These are phyloP conservation scores for Microcaecilia unicolor DNA, from an alignment of 2,797 vertebrate genomes.

Conservation along the genomic window DNA sequence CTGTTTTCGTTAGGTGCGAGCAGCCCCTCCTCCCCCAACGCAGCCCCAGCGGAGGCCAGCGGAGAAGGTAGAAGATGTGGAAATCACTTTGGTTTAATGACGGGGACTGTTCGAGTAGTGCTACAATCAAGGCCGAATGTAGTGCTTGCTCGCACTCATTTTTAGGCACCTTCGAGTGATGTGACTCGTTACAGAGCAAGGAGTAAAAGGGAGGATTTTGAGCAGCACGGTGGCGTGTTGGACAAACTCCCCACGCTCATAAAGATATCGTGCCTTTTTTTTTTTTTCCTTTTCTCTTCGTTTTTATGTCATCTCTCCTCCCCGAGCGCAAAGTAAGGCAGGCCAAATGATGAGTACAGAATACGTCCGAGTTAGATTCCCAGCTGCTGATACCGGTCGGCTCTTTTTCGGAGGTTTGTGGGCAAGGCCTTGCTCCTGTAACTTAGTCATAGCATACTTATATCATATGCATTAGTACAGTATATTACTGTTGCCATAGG, in stretches of 20 bases:
- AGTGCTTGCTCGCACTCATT: constrained; percentile 34
- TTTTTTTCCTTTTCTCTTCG: constrained; percentile 35
- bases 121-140: constrained; percentile 47
- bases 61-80: constrained; percentile 94
- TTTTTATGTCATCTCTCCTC: constrained; percentile 35
- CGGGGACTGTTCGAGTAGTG: constrained; percentile 6
- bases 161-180: constrained; percentile 64
- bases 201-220: constrained; percentile 25
- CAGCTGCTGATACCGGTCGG: background rate
- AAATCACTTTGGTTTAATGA: constrained; percentile 89
- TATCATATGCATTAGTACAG: constrained; percentile 86
- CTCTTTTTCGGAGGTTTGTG: background rate
- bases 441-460: constrained; percentile 57
- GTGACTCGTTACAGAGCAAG: constrained; percentile 40
- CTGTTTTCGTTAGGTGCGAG: constrained; percentile 76
- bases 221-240: constrained; percentile 20
- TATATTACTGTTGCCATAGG: constrained; percentile 96
- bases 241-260: constrained; percentile 38
- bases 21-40: constrained; percentile 88
- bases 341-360: constrained; percentile 18
- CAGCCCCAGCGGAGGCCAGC: constrained; percentile 72
- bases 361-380: background rate
- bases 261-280: constrained; percentile 59
- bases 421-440: constrained; percentile 31
- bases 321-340: constrained; percentile 34